Evolutionary conservation across 2,797 vertebrate genomes (phyloP).

Genomic region (Halcyon badia): DNA sequence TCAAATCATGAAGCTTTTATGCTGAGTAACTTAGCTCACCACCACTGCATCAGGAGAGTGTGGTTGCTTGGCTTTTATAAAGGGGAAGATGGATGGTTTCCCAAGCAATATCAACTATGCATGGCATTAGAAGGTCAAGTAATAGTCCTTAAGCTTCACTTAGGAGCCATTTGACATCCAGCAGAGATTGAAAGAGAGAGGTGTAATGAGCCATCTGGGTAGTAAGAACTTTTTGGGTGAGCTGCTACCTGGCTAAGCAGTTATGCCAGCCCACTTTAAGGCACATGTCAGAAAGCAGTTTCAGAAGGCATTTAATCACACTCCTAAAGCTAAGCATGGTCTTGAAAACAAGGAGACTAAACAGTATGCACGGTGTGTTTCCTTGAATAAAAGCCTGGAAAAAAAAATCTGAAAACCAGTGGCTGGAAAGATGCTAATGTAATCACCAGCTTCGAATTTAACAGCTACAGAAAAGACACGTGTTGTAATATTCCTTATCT

Average conservation of each 20-base stretch:
- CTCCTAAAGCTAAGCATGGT: conserved; percentile 7
- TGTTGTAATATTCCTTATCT: not conserved
- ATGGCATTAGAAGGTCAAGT: not conserved
- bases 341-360: conserved; percentile 33
- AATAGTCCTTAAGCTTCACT: not conserved
- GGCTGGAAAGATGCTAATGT: conserved; percentile 17
- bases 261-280: not conserved
- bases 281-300: conserved; percentile 34
- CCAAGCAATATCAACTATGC: not conserved
- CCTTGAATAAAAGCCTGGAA: conserved; percentile 6
- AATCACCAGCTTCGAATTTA: not conserved
- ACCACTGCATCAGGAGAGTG: not conserved
- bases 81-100: not conserved
- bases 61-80: not conserved
- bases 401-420: not conserved
- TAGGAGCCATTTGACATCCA: conserved; percentile 29
- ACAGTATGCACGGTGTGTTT: not conserved
- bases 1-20: not conserved
- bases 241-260: conserved; percentile 9
- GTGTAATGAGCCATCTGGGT: conserved; percentile 50
- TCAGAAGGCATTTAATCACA: conserved; percentile 27
- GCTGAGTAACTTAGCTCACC: not conserved
- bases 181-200: not conserved
- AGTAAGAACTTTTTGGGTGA: conserved; percentile 40
- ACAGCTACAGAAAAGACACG: not conserved